Evolutionary conservation across 2,797 vertebrate species (phyloP).

Genomic region (Leptatherina wallacei): DNA sequence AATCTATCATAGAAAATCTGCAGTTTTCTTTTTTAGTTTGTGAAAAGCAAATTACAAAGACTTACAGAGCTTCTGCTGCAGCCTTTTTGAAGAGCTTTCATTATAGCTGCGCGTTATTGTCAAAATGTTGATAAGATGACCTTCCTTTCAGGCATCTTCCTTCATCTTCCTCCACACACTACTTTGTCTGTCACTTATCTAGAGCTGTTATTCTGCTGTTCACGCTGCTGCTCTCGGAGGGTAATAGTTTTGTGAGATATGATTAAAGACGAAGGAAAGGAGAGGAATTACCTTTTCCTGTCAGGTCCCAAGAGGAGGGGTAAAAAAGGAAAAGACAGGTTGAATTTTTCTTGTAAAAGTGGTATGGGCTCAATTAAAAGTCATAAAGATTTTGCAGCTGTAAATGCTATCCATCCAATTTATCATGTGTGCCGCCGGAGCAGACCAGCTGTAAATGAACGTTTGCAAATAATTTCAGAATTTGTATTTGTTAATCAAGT

Average conservation of each 20-base stretch:
- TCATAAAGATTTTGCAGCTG: too few relatives aligned
- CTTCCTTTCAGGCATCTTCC: conserved; percentile 57
- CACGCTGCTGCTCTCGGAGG: conserved; percentile 36
- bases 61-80: conserved; percentile 9
- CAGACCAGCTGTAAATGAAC: too few relatives aligned
- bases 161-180: conserved; percentile 46
- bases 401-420: too few relatives aligned
- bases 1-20: conserved; percentile 4
- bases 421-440: too few relatives aligned
- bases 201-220: conserved; percentile 56
- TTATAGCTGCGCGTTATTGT: conserved; percentile 35
- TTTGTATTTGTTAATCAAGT: too few relatives aligned
- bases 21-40: background rate
- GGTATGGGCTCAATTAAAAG: background rate
- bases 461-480: too few relatives aligned
- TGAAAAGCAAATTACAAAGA: conserved; percentile 41
- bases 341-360: conserved; percentile 31
- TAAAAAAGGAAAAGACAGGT: conserved; percentile 18
- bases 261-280: conserved; percentile 62
- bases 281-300: conserved; percentile 42
- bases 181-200: conserved; percentile 74
- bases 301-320: conserved; percentile 19
- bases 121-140: conserved; percentile 59
- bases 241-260: conserved; percentile 70
- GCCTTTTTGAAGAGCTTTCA: conserved; percentile 45